Conservation (phyloP, 2,888 invertebrate species). For the Agrilus cyanescens region DNA sequence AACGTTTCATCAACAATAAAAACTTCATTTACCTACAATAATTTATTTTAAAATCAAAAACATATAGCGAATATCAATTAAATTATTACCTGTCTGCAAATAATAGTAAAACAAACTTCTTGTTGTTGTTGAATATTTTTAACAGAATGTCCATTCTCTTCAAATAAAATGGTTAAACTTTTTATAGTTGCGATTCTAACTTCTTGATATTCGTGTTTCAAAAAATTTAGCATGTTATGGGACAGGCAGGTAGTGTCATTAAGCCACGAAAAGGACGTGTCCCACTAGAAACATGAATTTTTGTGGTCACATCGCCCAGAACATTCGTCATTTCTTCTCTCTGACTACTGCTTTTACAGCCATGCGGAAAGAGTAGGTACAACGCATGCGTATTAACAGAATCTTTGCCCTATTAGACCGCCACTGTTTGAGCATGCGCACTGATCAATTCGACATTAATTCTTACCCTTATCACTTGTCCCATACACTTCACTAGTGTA, state of each 20-base stretch:
- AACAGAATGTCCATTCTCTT: constrained; percentile 2
- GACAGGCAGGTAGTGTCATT: neutral
- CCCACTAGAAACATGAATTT: too few species aligned
- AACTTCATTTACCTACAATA: constrained; percentile 22
- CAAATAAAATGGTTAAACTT: constrained; percentile 30
- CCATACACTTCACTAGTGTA: constrained; percentile 34
- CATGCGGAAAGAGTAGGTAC: too few species aligned
- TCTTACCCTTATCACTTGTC: constrained; percentile 30
- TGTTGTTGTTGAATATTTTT: constrained; percentile 18
- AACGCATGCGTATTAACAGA: too few species aligned
- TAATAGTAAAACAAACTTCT: constrained; percentile 24
- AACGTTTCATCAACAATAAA: constrained; percentile 33
- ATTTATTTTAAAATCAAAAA: constrained; percentile 3
- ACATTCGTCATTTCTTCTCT: too few species aligned
- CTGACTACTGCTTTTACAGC: too few species aligned
- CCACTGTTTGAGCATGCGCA: too few species aligned
- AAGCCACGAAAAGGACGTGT: too few species aligned
- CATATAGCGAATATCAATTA: constrained; percentile 1
- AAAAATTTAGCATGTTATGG: constrained; percentile 18
- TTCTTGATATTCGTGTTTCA: constrained; percentile 31
- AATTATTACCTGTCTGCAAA: constrained; percentile 23
- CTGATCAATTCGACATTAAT: too few species aligned
- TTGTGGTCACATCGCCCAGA: too few species aligned
- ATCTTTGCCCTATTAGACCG: too few species aligned
- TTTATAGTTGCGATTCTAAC: constrained; percentile 34